phyloP scores from a whole-genome alignment of 2,797 vertebrate genomes.

The Premnoplex brunnescens region DNA sequence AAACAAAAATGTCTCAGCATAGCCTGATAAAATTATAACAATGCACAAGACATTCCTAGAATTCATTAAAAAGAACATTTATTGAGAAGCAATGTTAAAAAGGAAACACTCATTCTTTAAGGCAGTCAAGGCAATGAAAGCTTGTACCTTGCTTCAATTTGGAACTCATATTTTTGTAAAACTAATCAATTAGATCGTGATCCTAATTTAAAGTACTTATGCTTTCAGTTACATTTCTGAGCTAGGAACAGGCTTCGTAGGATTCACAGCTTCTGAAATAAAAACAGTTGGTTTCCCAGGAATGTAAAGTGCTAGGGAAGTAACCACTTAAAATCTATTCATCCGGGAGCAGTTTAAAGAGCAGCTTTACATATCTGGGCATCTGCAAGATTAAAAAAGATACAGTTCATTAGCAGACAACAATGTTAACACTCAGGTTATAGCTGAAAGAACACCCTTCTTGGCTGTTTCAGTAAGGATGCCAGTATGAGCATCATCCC shows the following conservation, averaged over 20 bases:
- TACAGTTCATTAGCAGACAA: conserved; percentile 17
- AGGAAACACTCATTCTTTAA: conserved; percentile 7
- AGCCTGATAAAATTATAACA: not conserved
- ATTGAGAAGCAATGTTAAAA: not conserved
- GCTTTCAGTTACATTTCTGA: conserved; percentile 41
- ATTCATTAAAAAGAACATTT: conserved; percentile 17
- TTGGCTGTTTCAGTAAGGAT: not conserved
- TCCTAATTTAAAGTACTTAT: conserved; percentile 24
- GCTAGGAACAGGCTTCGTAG: conserved; percentile 10
- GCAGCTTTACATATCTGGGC: conserved; percentile 8
- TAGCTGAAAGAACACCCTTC: not conserved
- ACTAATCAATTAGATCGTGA: conserved; percentile 32
- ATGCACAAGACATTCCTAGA: not conserved
- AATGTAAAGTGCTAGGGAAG: conserved; percentile 58
- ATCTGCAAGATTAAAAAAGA: conserved; percentile 26
- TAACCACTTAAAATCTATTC: conserved; percentile 46
- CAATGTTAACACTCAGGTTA: not conserved
- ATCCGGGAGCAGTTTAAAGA: conserved; percentile 26
- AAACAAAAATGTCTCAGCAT: not conserved
- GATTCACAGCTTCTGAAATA: conserved; percentile 51
- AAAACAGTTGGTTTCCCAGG: conserved; percentile 62
- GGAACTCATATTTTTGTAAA: conserved; percentile 11
- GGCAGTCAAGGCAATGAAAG: conserved; percentile 1
- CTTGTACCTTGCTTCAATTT: not conserved
- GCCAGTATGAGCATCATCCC: not conserved